Conservation (phyloP, 1,140 invertebrate species). For the Acyrthosiphon pisum region DNA sequence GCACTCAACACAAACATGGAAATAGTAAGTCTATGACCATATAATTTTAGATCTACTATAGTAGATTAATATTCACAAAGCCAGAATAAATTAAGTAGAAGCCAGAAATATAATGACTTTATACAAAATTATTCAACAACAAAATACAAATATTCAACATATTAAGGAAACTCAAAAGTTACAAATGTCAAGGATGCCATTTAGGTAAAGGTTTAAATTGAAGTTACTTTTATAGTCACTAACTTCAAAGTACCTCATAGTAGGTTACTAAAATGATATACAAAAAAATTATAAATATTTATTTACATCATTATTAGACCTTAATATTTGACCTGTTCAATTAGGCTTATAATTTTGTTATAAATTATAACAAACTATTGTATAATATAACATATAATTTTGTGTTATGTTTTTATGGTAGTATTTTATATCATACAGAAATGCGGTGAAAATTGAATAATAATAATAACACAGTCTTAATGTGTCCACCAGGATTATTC, state of each 20-base stretch:
- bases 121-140: slow-evolving; percentile 43
- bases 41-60: background rate
- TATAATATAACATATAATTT: slow-evolving; percentile 47
- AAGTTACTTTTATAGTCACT: background rate
- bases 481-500: slow-evolving; percentile 54
- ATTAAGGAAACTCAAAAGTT: slow-evolving; percentile 15
- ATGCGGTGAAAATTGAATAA: slow-evolving; percentile 44
- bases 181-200: background rate
- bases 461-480: slow-evolving; percentile 53
- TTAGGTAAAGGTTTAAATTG: background rate
- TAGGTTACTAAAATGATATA: slow-evolving; percentile 44
- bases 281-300: slow-evolving; percentile 54
- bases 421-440: slow-evolving; percentile 52
- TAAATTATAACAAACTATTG: slow-evolving; percentile 37
- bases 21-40: background rate
- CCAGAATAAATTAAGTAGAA: slow-evolving; percentile 42
- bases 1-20: background rate
- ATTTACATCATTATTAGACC: slow-evolving; percentile 51
- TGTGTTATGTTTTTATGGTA: slow-evolving; percentile 24
- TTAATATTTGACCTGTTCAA: slow-evolving; percentile 48
- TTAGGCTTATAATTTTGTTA: slow-evolving; percentile 54
- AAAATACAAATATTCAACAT: slow-evolving; percentile 11
- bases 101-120: slow-evolving; percentile 19
- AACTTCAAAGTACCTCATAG: background rate
- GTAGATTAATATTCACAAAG: slow-evolving; percentile 30